Percentiles rank a stretch among this genome's conserved stretches.
phyloP scores from a whole-genome alignment of 2,113 vertebrate genomes.

The Brachyhypopomus gauderio region DNA sequence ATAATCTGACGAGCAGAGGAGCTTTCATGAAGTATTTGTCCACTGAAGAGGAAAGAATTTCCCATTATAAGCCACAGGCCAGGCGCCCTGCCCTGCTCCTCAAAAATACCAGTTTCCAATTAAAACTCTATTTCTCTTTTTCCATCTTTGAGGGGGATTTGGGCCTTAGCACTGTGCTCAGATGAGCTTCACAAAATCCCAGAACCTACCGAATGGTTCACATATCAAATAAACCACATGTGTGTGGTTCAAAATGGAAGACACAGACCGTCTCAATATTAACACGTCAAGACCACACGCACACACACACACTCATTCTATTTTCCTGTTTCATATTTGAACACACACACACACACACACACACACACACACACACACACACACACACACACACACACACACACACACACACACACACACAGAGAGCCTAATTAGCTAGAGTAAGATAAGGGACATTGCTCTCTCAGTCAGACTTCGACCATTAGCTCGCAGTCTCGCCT shows the following conservation, averaged over 20 bases:
- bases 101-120: slow-evolving; percentile 61
- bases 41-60: slow-evolving; percentile 71
- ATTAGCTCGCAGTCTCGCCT: slow-evolving; percentile 40
- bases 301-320: not conserved
- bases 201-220: slow-evolving; percentile 16
- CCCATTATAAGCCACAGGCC: slow-evolving; percentile 64
- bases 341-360: slow-evolving; percentile 9
- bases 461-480: slow-evolving; percentile 14
- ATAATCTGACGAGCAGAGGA: slow-evolving; percentile 65
- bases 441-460: slow-evolving; percentile 38
- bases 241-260: slow-evolving; percentile 30
- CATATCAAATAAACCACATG: slow-evolving; percentile 39
- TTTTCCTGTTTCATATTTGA: not conserved
- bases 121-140: slow-evolving; percentile 64
- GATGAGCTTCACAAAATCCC: slow-evolving; percentile 51
- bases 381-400: slow-evolving; percentile 26
- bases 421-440: slow-evolving; percentile 42
- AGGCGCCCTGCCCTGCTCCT: slow-evolving; percentile 54
- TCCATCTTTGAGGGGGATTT: slow-evolving; percentile 53
- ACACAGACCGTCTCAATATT: not conserved
- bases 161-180: slow-evolving; percentile 43
- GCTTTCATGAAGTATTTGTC: slow-evolving; percentile 62
- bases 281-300: slow-evolving; percentile 38
- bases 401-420: slow-evolving; percentile 11
- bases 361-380: no score